A percentile compares a stretch with the other conserved stretches of the same genome.
Evolutionary conservation across 2,797 vertebrate genomes (phyloP).

Genomic region (Phataginus tricuspis): DNA sequence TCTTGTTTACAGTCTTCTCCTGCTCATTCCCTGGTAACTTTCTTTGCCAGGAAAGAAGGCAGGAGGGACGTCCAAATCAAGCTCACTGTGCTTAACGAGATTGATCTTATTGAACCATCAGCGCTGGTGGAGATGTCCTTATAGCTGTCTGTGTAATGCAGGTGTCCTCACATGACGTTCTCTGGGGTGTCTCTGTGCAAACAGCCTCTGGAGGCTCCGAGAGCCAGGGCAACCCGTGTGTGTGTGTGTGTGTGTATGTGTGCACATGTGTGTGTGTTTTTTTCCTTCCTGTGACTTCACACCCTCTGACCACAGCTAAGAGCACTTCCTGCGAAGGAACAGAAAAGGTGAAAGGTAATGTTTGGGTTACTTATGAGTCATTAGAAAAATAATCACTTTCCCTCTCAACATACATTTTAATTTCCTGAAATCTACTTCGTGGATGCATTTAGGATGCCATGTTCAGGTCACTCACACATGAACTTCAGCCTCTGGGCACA

Average conservation of each 20-base stretch:
- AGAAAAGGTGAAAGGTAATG: slow-evolving; percentile 33
- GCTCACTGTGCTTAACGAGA: neutral
- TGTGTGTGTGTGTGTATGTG: too few relatives aligned
- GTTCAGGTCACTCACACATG: neutral
- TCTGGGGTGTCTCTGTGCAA: neutral
- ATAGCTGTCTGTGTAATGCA: too few relatives aligned
- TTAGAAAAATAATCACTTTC: slow-evolving; percentile 32
- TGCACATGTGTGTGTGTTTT: too few relatives aligned
- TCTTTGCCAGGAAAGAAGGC: neutral
- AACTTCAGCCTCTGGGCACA: neutral
- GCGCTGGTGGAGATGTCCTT: neutral
- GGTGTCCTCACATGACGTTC: neutral
- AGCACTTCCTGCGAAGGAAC: neutral
- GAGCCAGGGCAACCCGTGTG: neutral
- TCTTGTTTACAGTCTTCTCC: neutral
- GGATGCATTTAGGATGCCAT: neutral
- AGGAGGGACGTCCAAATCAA: neutral
- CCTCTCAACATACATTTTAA: neutral
- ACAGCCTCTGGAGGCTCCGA: neutral
- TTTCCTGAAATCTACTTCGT: slow-evolving; percentile 62
- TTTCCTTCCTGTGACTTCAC: neutral
- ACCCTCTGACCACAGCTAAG: neutral
- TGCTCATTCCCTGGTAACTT: neutral
- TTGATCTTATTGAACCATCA: neutral
- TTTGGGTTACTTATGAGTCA: neutral